Evolutionary conservation across 2,113 vertebrate species (phyloP), one percentile per base, ranked within the genome.

Genomic region (Zingel zingel): DNA sequence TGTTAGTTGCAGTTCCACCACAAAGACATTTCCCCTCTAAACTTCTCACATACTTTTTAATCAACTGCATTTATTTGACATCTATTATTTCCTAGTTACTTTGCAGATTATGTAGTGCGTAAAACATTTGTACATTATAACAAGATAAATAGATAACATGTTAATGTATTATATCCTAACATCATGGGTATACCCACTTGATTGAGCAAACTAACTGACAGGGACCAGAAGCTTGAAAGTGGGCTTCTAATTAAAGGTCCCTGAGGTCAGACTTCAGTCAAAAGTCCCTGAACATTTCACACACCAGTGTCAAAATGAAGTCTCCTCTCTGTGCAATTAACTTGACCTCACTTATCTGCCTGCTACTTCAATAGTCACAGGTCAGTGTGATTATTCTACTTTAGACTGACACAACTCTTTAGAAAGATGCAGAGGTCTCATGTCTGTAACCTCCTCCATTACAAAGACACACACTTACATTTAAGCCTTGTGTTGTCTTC

Each of bases 361-460:
- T 54, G 72, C 57, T 23, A 5, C 33, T 70, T 81, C 58, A 83
- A 13, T 15, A 51, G 18, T 85, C 77, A 72, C 85, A 86, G 69
- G 78, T 79, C 59, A 54, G 74, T 88, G 88, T 74, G 64, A 82
- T 82, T 62, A 47, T 82, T 82, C 68, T 82, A 80, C 45, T 3
- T 6, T 7, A 81, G 66, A 53, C 39, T 25, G 19, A 74, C 19
- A 3, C 0, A 0, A 43, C 21, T 13, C 54, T 76, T 13, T 53
- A 33, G 21, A 87, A 63, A 74, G 48, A 64, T 12, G 62, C 56
- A 69, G 75, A 74, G 73, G 77, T 68, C 64, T 79, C 59, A 0
- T 63, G 53, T 79, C 19, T 65, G 56, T 58, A 77, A 76, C 82
- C 47, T 61, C 47, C 84, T 86, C 72, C 45, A 77, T 50, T 33